Conservation (phyloP, 2,113 vertebrate species). For the Synodontis membranacea region DNA sequence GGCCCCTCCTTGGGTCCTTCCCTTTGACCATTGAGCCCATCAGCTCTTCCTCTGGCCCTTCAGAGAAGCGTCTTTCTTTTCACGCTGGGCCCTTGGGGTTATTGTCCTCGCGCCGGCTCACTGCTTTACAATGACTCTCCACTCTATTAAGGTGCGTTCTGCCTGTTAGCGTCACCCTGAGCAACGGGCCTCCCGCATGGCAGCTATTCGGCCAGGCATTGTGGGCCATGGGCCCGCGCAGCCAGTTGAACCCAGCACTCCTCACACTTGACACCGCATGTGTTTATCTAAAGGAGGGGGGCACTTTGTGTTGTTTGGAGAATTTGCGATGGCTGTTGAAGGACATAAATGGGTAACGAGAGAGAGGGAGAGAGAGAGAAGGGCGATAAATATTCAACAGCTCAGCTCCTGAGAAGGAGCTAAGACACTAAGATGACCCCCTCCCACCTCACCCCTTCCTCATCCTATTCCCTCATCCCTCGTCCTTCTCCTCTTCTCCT, state of each 20-base stretch:
- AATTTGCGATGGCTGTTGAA: conserved; percentile 68
- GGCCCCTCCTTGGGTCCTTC: conserved; percentile 40
- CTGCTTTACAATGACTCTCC: conserved; percentile 99
- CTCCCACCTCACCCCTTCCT: conserved; percentile 38
- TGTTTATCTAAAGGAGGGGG: conserved; percentile 95
- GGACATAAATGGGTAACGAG: conserved; percentile 57
- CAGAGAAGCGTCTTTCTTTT: conserved; percentile 78
- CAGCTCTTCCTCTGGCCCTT: conserved; percentile 79
- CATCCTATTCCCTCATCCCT: conserved; percentile 35
- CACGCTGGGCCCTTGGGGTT: conserved; percentile 81
- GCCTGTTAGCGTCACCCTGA: conserved; percentile 98
- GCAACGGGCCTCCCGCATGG: conserved; percentile 97
- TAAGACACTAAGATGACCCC: conserved; percentile 53
- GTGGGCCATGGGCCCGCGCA: conserved; percentile 81
- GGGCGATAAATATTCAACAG: conserved; percentile 95
- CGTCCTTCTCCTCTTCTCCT: conserved; percentile 55
- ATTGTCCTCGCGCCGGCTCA: conserved; percentile 86
- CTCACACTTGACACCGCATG: conserved; percentile 99
- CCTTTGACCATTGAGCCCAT: conserved; percentile 77
- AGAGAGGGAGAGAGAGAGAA: conserved; percentile 64
- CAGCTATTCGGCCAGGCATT: conserved; percentile 89
- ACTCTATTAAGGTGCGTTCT: conserved; percentile 99
- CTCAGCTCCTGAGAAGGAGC: conserved; percentile 72
- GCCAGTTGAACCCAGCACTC: conserved; percentile 86
- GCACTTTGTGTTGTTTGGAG: conserved; percentile 79